A percentile compares a stretch with the other conserved stretches of the same genome.
phyloP scores from a whole-genome alignment of 2,113 vertebrate genomes.

The chimpanzee (Pan troglodytes) region NHGRI_mPanTro3-v2.1_pri NC_072415.2:72247001-72247500 shows the following conservation, averaged over 20 bases:
- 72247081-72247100: neutral
- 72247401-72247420: neutral
- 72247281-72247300: neutral
- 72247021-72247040: conserved; percentile 27
- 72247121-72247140: neutral
- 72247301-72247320: neutral
- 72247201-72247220: neutral
- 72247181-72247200: neutral
- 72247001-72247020: neutral
- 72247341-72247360: neutral
- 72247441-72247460: neutral
- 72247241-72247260: neutral
- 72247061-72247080: neutral
- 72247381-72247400: neutral
- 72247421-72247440: neutral
- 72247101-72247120: conserved; percentile 7
- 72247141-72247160: neutral
- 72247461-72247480: neutral
- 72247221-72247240: neutral
- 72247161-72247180: conserved; percentile 26
- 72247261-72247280: neutral
- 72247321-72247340: neutral
- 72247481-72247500: neutral
- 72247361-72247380: neutral
- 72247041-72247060: neutral